phyloP scores from a whole-genome alignment of 2,113 vertebrate genomes.

The Crocuta crocuta region DNA sequence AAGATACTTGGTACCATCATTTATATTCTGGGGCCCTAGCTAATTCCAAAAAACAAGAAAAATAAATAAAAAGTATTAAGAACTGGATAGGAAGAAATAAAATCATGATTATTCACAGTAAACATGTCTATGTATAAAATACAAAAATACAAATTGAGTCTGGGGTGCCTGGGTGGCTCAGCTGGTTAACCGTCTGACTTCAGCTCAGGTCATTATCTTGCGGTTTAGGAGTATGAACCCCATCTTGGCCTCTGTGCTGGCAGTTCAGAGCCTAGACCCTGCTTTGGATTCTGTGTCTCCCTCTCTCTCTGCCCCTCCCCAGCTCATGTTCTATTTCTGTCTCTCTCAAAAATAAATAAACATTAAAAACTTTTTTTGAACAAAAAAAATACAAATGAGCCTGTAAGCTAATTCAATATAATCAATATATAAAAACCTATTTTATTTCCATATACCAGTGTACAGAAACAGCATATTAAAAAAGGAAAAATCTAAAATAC shows the following conservation, averaged over 20 bases:
- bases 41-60: not conserved
- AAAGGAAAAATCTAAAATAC: not conserved
- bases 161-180: no score
- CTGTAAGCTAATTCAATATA: not conserved
- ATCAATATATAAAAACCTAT: not conserved
- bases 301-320: no score
- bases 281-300: no score
- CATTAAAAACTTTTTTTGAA: no score
- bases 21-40: not conserved
- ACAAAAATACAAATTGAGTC: not conserved
- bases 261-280: no score
- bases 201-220: no score
- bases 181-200: no score
- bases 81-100: not conserved
- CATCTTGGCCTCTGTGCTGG: no score
- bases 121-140: not conserved
- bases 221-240: no score
- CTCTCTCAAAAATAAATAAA: no score
- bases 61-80: not conserved
- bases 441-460: not conserved
- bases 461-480: not conserved
- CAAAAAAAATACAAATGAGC: no score
- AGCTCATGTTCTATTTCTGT: no score
- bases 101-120: not conserved
- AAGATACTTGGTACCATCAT: not conserved